Evolutionary conservation across 2,797 vertebrate genomes (phyloP), one percentile per base, ranked within the genome.

Genomic region (Clarias pachynema): DNA sequence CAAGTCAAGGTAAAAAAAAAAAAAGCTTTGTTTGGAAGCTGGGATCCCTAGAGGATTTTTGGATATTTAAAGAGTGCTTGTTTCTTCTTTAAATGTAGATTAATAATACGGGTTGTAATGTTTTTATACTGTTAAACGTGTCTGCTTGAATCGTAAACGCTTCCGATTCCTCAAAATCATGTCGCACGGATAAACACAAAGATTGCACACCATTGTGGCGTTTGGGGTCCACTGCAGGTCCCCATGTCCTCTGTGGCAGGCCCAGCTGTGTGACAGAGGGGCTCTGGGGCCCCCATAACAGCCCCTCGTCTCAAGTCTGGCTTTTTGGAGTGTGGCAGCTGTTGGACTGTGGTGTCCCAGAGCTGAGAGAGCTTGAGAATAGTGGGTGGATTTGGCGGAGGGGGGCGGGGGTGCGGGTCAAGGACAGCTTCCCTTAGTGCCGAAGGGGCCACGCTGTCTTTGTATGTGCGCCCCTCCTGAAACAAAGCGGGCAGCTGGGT

Each of bases 401-500:
- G 53, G 31, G n/a, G 85, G 70, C 62, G 79, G 75, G 79, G 81
- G 15, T 57, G 85, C 69, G 70, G 73, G 83, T 77, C 81, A 81
- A 82, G 87, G 85, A 87, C 86, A 87, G 90, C 89, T 87, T 86
- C 86, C 88, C 88, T 89, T 81, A 89, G 87, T 40, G 89, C 87
- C 84, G 56, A 88, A 86, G 86, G 87, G 87, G 83, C 86, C 86
- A 85, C 82, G 85, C 88, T 90, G 84, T 85, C 84, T 88, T 90
- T 90, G 89, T 90, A 87, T 80, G 16, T 53, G 70, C 87, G 86
- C 87, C 79, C 87, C 84, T 85, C 81, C 83, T 83, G 78, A 87
- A 89, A 90, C 90, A 91, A 90, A 91, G 89, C 89, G 63, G 87
- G 89, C 90, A 89, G 87, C 88, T 79, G 90, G 89, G 88, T 89